Conservation (phyloP, 2,888 invertebrate species). For the Keiferia lycopersicella region DNA sequence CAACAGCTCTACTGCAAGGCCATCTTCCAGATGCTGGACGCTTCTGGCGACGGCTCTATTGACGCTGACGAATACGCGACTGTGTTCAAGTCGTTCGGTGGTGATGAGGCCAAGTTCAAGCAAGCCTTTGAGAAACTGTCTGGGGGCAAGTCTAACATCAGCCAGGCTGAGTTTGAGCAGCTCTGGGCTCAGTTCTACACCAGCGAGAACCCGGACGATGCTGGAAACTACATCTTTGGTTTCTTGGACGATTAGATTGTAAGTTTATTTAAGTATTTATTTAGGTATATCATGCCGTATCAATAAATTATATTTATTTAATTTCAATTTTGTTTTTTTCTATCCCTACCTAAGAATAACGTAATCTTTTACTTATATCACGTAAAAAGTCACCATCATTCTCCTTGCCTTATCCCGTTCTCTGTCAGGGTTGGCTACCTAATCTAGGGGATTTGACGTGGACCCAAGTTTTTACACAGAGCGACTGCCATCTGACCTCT, state of each 20-base stretch:
- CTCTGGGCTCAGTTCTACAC: slow-evolving; percentile 89
- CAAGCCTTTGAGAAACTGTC: slow-evolving; percentile 90
- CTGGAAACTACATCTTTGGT: slow-evolving; percentile 87
- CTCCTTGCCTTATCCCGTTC: too few relatives aligned
- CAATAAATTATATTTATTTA: not conserved
- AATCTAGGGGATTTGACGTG: too few relatives aligned
- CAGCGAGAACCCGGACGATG: slow-evolving; percentile 74
- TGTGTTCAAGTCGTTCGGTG: slow-evolving; percentile 89
- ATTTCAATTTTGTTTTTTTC: not conserved
- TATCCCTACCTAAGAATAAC: not conserved
- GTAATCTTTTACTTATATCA: too few relatives aligned
- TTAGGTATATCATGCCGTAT: not conserved
- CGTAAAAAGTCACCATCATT: too few relatives aligned
- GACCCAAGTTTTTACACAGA: too few relatives aligned
- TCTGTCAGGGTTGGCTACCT: too few relatives aligned
- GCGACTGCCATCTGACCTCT: too few relatives aligned
- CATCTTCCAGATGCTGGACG: slow-evolving; percentile 93
- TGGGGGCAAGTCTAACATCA: slow-evolving; percentile 86
- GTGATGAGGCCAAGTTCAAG: slow-evolving; percentile 86
- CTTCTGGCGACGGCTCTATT: slow-evolving; percentile 88
- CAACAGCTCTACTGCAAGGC: slow-evolving; percentile 91
- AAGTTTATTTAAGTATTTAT: not conserved
- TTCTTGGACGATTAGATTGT: slow-evolving; percentile 21
- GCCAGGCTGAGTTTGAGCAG: slow-evolving; percentile 87
- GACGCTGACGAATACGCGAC: slow-evolving; percentile 91